Percentiles rank a stretch among this genome's conserved stretches.
These are phyloP conservation scores for Drosophila subsilvestris DNA, from an alignment of 2,888 invertebrate genomes.

Conservation along the genomic window DNA sequence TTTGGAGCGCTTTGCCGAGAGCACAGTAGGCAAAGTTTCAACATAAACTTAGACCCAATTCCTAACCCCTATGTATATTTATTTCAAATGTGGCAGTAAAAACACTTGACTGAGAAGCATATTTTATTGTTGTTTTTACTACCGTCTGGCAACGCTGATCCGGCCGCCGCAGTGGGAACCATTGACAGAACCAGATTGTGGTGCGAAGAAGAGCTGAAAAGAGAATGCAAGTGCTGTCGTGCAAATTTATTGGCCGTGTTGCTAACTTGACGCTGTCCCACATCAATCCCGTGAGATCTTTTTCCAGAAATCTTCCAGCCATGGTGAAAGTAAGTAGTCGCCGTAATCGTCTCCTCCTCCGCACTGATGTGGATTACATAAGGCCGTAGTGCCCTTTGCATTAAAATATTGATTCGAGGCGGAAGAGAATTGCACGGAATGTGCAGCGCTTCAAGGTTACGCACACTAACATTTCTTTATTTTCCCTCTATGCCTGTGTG, in stretches of 20 bases:
- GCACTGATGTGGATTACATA: constrained; percentile 54
- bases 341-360: neutral
- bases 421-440: constrained; percentile 44
- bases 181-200: constrained; percentile 22
- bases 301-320: constrained; percentile 76
- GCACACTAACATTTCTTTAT: constrained; percentile 1
- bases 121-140: constrained; percentile 4
- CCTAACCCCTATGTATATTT: constrained; percentile 18
- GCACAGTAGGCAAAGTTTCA: constrained; percentile 28
- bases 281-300: constrained; percentile 57
- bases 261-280: constrained; percentile 61
- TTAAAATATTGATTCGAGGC: constrained; percentile 61
- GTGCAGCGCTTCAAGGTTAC: constrained; percentile 61
- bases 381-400: constrained; percentile 27
- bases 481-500: constrained; percentile 7
- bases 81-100: constrained; percentile 33
- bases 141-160: constrained; percentile 58
- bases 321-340: constrained; percentile 82
- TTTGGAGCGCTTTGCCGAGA: constrained; percentile 81
- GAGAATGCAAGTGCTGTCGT: constrained; percentile 67
- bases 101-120: constrained; percentile 33
- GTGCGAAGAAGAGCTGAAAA: constrained; percentile 41
- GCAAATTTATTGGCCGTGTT: constrained; percentile 67
- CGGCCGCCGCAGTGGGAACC: constrained; percentile 34
- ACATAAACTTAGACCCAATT: constrained; percentile 36